Base-by-base conservation (phyloP, 2,888 invertebrate genomes). In the Bombylius discolor region DNA sequence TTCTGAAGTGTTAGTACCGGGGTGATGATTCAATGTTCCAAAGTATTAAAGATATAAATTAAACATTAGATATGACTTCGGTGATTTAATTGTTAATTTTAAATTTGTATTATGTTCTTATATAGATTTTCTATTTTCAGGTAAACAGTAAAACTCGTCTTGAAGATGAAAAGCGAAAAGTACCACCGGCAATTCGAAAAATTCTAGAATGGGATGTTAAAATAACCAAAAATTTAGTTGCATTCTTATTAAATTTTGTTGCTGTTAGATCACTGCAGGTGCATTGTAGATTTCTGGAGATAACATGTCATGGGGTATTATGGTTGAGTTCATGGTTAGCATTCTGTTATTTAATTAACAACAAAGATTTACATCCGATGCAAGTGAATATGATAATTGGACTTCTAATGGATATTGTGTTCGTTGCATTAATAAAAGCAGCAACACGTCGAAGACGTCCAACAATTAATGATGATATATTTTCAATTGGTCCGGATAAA, bases 291-390 rank as follows among this genome's bases (percentile, higher is more conserved):
- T 66, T 69, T 46, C 62, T 74, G 5, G 74, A 74, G 85, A 78
- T 88, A 62, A 88, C 91, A 7, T 93, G 94, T 66, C 90, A 95
- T 76, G 94, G 94, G 9, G 79, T 94, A 51, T 81, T 86, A 5
- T 95, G 94, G 94, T 72, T 95, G 52, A 80, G 81, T 7, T 79
- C 81, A 33, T 87, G 87, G 82, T 71, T 90, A 33, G 82, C 83
- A 5, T 84, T 87, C 60, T 84, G 90, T 60, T 89, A 89, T 84
- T 70, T 90, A 47, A 76, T 86, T 34, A 83, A 84, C 66, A 82
- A 79, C 63, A 79, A 80, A 61, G 75, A 79, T 9, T 45, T 88
- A 36, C 83, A 89, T 66, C 85, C 89, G 74, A 78, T 91, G 73
- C 87, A 92, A 78, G 81, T 92, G 5, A 95, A 95, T 72, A 81